phyloP scores from a whole-genome alignment of 1,140 invertebrate species.

The Cotesia typhae region DNA sequence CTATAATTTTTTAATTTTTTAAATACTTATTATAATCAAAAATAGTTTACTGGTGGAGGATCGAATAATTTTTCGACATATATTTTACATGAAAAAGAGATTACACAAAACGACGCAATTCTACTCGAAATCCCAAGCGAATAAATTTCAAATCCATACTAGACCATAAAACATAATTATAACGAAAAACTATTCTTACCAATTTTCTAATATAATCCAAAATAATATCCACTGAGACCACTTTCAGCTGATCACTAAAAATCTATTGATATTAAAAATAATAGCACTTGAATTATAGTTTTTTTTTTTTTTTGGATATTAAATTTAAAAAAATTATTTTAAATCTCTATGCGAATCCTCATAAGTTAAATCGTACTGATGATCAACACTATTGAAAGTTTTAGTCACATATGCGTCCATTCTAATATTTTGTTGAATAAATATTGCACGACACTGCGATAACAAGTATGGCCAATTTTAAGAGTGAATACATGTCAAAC shows the following conservation, averaged over 20 bases:
- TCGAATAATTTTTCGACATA: background rate
- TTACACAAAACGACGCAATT: constrained; percentile 28
- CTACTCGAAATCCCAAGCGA: background rate
- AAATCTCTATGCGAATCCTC: no score
- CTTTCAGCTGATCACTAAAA: no score
- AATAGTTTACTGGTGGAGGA: no score
- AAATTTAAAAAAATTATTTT: no score
- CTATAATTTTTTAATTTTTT: no score
- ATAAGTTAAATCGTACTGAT: no score
- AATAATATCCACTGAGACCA: no score
- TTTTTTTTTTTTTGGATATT: no score
- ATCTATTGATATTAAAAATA: no score
- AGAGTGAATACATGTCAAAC: constrained; percentile 7
- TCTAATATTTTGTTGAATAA: constrained; percentile 21
- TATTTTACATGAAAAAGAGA: background rate
- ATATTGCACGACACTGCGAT: constrained; percentile 20
- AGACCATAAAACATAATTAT: background rate
- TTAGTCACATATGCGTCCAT: background rate
- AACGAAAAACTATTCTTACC: background rate
- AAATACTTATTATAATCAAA: no score
- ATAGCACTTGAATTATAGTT: no score
- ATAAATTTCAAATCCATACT: background rate
- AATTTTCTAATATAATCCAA: no score
- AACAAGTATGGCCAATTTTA: constrained; percentile 1
- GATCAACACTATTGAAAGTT: constrained; percentile 6